Base-by-base conservation (phyloP, 2,113 vertebrate species). In the Oxyruncus cristatus region DNA sequence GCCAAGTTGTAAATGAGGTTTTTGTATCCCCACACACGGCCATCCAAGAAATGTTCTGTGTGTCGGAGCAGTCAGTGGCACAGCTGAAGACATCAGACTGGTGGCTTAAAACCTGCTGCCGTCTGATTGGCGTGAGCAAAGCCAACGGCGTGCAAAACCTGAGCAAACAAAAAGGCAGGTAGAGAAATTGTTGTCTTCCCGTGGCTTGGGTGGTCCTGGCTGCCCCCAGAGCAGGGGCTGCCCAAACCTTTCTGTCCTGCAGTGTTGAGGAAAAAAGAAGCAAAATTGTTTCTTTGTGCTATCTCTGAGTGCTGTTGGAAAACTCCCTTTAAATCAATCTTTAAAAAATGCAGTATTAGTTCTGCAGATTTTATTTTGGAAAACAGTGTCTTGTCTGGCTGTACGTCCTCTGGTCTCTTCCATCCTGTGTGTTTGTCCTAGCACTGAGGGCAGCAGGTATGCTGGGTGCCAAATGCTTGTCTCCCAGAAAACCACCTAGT, bases 1-100 rank as follows among this genome's bases (percentile, higher is more conserved):
- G 92, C 80, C 94, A 93, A 93, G 46, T 75, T 91, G 46, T 92
- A 95, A 91, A 89, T 89, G 92, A 93, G 92, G 50, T 76, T 94
- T 96, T 75, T 93, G 76, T 67, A 65, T 95, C 75, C 72, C 76
- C 23, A n/a, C 26, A 59, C 74, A 63, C 0, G 32, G 72, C 84
- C 50, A 37, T 88, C 92, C 72, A 93, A 95, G 86, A 95, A 95
- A 35, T n/a, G 56, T 70, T 94, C 50, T 88, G 55, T 1, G 37
- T 95, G 67, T 84, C 1, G 0, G 84, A 93, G 89, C 94, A 95
- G 70, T 86, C 70, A 59, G 86, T 87, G 87, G 80, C 73, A 56
- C 39, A 87, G 81, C 89, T 95, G 89, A 95, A 88, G 91, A 78
- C 77, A 91, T 85, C 91, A 95, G 89, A 85, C 47, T 11, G 1